Conservation (phyloP, 2,888 invertebrate genomes). For the Prosapia bicincta region DNA sequence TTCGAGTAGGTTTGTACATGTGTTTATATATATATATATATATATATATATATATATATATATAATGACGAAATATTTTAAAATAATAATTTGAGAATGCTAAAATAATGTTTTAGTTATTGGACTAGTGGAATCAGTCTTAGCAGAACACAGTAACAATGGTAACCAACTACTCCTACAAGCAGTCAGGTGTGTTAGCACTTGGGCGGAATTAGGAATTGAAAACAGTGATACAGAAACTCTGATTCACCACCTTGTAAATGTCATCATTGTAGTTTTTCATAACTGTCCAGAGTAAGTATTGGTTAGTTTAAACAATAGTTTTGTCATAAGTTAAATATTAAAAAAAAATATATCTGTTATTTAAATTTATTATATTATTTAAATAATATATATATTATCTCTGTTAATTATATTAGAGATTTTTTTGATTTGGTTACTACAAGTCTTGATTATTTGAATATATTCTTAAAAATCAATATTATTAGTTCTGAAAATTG, state of each 20-base stretch:
- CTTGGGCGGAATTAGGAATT: conserved; percentile 60
- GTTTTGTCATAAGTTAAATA: too few relatives aligned
- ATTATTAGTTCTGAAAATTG: too few relatives aligned
- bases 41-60: too few relatives aligned
- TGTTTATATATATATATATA: too few relatives aligned
- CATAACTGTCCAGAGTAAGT: neutral
- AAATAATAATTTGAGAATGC: conserved; percentile 16
- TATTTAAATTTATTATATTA: too few relatives aligned
- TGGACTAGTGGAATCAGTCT: conserved; percentile 44
- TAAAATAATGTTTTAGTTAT: conserved; percentile 39
- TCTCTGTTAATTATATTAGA: too few relatives aligned
- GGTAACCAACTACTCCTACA: conserved; percentile 42
- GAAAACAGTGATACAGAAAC: conserved; percentile 39
- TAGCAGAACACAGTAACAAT: conserved; percentile 26
- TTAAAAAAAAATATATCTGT: too few relatives aligned
- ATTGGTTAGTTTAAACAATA: neutral
- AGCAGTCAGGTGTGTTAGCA: conserved; percentile 54
- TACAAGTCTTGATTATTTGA: too few relatives aligned
- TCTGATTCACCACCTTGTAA: conserved; percentile 39
- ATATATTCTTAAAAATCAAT: too few relatives aligned
- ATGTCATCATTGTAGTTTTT: conserved; percentile 33
- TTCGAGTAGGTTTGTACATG: too few relatives aligned
- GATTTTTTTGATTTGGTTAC: too few relatives aligned
- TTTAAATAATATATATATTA: too few relatives aligned
- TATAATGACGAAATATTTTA: neutral